These are phyloP conservation scores for Aphrophora alni DNA, from an alignment of 2,888 invertebrate species.

Conservation along the genomic window DNA sequence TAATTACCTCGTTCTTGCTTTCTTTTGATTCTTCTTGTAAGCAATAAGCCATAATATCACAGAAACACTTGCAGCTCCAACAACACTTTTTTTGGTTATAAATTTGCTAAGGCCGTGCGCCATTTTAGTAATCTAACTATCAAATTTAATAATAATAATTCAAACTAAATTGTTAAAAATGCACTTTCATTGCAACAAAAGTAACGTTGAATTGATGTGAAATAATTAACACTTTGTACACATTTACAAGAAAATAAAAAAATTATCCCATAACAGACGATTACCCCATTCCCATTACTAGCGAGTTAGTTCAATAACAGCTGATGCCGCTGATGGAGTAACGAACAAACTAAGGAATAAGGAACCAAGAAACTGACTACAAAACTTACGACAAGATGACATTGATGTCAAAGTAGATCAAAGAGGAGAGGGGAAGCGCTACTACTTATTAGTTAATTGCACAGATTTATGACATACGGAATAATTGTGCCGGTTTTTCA, in stretches of 20 bases:
- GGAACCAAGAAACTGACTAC: not conserved
- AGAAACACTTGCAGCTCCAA: conserved; percentile 70
- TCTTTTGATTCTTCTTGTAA: conserved; percentile 62
- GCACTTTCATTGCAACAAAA: not conserved
- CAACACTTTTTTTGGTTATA: conserved; percentile 69
- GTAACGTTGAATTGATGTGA: not conserved
- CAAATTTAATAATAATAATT: not conserved
- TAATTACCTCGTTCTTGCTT: conserved; percentile 46
- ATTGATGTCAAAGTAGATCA: too few species aligned
- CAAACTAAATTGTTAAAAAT: not conserved
- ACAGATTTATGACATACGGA: too few species aligned
- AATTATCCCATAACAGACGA: not conserved
- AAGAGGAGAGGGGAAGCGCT: too few species aligned
- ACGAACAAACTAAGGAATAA: too few species aligned
- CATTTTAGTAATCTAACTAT: conserved; percentile 11
- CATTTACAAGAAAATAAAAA: not conserved
- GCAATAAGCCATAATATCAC: conserved; percentile 66
- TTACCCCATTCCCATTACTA: not conserved
- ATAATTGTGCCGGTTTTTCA: too few species aligned
- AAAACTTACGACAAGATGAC: not conserved
- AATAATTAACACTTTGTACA: not conserved
- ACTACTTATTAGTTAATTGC: too few species aligned
- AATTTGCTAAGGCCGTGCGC: conserved; percentile 69
- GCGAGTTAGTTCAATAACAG: not conserved
- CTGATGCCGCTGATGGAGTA: too few species aligned